These are phyloP conservation scores for Acromyrmex charruanus DNA, from an alignment of 1,140 invertebrate species.

Conservation along the genomic window DNA sequence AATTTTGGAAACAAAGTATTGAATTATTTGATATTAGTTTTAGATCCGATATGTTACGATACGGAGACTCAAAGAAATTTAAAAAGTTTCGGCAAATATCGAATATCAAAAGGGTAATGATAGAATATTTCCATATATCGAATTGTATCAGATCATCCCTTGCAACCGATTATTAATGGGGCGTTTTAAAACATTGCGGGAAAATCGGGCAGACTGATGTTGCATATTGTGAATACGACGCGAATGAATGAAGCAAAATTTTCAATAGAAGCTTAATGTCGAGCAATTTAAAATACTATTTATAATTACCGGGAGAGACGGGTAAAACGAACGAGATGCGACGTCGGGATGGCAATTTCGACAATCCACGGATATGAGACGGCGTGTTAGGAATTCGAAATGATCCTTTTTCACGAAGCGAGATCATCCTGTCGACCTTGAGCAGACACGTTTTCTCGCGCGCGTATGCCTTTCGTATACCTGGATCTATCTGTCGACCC, in stretches of 20 bases:
- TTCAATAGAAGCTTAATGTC: constrained; percentile 26
- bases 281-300: constrained; percentile 20
- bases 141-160: background rate
- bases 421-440: constrained; percentile 43
- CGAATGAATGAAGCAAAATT: constrained; percentile 16
- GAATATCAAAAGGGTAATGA: no score
- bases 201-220: background rate
- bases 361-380: constrained; percentile 2
- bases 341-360: constrained; percentile 27
- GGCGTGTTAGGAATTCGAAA: constrained; percentile 27
- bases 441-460: constrained; percentile 16
- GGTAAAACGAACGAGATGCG: background rate
- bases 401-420: constrained; percentile 24
- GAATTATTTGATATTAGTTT: no score
- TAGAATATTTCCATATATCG: no score
- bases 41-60: no score
- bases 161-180: background rate
- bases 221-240: background rate
- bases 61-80: no score
- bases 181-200: background rate
- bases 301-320: background rate
- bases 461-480: constrained; percentile 27
- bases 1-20: no score
- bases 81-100: no score
- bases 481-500: constrained; percentile 29